Conservation (phyloP, 2,797 vertebrate genomes). For the Diplodus puntazzo region DNA sequence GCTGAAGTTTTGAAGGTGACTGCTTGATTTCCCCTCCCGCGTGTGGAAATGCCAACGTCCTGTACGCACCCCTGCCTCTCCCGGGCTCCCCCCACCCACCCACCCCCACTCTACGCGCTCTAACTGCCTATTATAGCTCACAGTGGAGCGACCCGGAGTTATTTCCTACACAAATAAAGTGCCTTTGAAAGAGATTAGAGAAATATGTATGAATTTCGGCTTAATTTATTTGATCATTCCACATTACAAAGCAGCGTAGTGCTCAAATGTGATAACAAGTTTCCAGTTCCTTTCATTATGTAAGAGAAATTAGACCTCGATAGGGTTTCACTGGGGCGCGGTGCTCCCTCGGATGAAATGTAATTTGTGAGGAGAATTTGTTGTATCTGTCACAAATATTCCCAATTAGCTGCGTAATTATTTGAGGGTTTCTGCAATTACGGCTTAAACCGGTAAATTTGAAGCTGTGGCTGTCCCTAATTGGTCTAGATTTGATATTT, state of each 20-base stretch:
- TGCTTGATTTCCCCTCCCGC: slow-evolving; percentile 41
- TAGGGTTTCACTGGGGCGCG: slow-evolving; percentile 94
- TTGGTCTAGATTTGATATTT: slow-evolving; percentile 99
- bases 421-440: slow-evolving; percentile 99
- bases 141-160: slow-evolving; percentile 85
- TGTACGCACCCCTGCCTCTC: slow-evolving; percentile 46
- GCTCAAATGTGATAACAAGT: slow-evolving; percentile 99
- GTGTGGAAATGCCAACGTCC: slow-evolving; percentile 51
- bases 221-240: slow-evolving; percentile 99
- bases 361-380: slow-evolving; percentile 99
- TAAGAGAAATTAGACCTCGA: slow-evolving; percentile 98
- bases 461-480: slow-evolving; percentile 98
- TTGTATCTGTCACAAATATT: slow-evolving; percentile 99
- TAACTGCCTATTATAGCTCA: slow-evolving; percentile 85
- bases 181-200: slow-evolving; percentile 92
- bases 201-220: slow-evolving; percentile 97
- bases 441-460: slow-evolving; percentile 98
- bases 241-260: slow-evolving; percentile 96
- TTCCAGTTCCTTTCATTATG: slow-evolving; percentile 98
- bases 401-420: slow-evolving; percentile 99
- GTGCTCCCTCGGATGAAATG: slow-evolving; percentile 97
- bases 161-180: slow-evolving; percentile 93
- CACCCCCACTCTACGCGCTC: slow-evolving; percentile 14
- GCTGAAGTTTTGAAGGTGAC: slow-evolving; percentile 76
- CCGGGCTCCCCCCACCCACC: slow-evolving; percentile 28